phyloP scores from a whole-genome alignment of 2,888 invertebrate species.

The Oscheius sp. region DNA sequence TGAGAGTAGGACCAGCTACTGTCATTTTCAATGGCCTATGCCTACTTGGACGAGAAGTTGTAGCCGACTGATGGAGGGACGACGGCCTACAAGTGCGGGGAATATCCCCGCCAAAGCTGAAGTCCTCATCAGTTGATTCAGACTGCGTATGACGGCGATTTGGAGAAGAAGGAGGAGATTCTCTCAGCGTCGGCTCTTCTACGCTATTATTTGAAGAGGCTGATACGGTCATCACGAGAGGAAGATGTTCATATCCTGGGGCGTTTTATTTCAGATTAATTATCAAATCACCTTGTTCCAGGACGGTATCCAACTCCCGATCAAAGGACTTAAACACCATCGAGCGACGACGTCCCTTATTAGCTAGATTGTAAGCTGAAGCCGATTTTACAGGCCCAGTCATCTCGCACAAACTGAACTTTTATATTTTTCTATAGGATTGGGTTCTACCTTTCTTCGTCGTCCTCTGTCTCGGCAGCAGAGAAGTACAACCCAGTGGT shows the following conservation, averaged over 20 bases:
- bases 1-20: constrained; percentile 36
- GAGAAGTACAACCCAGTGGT: constrained; percentile 54
- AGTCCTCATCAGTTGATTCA: constrained; percentile 18
- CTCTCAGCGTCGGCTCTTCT: constrained; percentile 32
- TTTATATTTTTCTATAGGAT: no score
- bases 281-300: constrained; percentile 33
- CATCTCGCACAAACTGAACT: constrained; percentile 14
- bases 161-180: constrained; percentile 11
- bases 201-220: constrained; percentile 16
- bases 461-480: constrained; percentile 32
- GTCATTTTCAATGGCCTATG: constrained; percentile 46
- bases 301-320: constrained; percentile 50
- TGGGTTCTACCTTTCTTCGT: background rate
- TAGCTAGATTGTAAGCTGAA: constrained; percentile 49
- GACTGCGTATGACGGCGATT: constrained; percentile 2
- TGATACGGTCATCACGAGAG: constrained; percentile 30
- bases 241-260: constrained; percentile 28
- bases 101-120: background rate
- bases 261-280: background rate
- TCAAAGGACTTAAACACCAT: constrained; percentile 56
- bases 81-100: constrained; percentile 5
- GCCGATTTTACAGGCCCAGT: constrained; percentile 43
- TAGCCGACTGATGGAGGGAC: background rate
- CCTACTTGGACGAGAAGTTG: constrained; percentile 35
- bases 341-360: constrained; percentile 38